A percentile compares a stretch with the other conserved stretches of the same genome.
Conservation (phyloP, 2,113 vertebrate genomes). For the Heterochromis multidens region DNA sequence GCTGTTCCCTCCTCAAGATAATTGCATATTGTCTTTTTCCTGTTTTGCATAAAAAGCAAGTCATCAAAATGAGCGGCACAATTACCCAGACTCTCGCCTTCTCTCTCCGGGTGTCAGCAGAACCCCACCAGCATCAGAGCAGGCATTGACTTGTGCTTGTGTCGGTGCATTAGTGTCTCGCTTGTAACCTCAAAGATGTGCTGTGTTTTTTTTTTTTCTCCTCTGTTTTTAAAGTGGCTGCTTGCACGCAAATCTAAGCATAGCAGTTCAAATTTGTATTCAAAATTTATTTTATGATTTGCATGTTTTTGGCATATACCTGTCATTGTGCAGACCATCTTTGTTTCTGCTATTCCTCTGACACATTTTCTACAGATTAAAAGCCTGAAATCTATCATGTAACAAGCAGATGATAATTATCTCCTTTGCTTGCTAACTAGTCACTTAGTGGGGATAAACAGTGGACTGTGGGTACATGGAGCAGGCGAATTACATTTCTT, state of each 20-base stretch:
- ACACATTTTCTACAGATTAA: constrained; percentile 20
- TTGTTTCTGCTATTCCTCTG: constrained; percentile 20
- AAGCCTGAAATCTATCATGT: background rate
- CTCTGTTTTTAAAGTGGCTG: constrained; percentile 24
- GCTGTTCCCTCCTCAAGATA: constrained; percentile 77
- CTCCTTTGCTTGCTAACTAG: constrained; percentile 16
- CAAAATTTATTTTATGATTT: constrained; percentile 8
- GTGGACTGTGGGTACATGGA: background rate
- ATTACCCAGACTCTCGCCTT: constrained; percentile 72
- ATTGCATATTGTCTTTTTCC: constrained; percentile 82
- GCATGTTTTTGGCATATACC: constrained; percentile 10
- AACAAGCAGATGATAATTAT: background rate
- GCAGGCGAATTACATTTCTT: background rate
- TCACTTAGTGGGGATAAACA: constrained; percentile 12
- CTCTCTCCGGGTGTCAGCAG: constrained; percentile 69
- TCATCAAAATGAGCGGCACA: constrained; percentile 77
- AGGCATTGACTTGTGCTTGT: constrained; percentile 42
- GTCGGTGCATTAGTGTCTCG: constrained; percentile 42
- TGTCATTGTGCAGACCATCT: constrained; percentile 22
- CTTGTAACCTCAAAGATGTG: constrained; percentile 53
- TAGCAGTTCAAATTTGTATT: constrained; percentile 31
- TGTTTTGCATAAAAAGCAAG: constrained; percentile 80
- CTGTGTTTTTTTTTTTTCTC: background rate
- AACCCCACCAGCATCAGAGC: constrained; percentile 58
- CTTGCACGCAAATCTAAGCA: constrained; percentile 43